Evolutionary conservation across 2,888 invertebrate species (phyloP).

Genomic region (Xestia c-nigrum): DNA sequence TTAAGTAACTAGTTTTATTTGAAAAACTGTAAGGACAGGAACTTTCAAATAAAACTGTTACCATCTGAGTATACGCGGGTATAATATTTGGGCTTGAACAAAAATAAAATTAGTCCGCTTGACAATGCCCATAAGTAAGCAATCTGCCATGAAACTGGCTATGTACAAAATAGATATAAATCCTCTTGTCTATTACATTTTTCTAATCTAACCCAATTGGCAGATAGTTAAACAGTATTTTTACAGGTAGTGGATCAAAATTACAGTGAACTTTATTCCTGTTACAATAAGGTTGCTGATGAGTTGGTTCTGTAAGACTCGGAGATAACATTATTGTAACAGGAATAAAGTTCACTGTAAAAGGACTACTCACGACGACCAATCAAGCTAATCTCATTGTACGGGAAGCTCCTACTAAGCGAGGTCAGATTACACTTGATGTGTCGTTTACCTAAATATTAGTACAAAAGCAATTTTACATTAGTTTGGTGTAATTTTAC

Average conservation of each 20-base stretch:
- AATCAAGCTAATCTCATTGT: too few species aligned
- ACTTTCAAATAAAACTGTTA: conserved; percentile 15
- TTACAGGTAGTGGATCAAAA: not conserved
- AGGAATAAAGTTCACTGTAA: not conserved
- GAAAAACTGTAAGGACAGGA: not conserved
- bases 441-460: conserved; percentile 6
- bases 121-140: conserved; percentile 7
- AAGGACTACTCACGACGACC: not conserved
- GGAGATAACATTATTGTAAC: not conserved
- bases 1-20: conserved; percentile 15
- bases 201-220: conserved; percentile 25
- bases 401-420: too few species aligned
- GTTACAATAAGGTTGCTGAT: not conserved
- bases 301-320: not conserved
- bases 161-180: conserved; percentile 52
- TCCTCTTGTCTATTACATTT: conserved; percentile 16
- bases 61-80: conserved; percentile 8
- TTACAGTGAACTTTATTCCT: not conserved
- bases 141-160: conserved; percentile 8
- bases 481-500: conserved; percentile 9
- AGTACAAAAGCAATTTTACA: conserved; percentile 5
- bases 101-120: conserved; percentile 3
- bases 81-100: not conserved
- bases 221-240: not conserved
- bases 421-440: too few species aligned